Conservation (phyloP, 2,888 invertebrate genomes). For the Ophonus ardosiacus region DNA sequence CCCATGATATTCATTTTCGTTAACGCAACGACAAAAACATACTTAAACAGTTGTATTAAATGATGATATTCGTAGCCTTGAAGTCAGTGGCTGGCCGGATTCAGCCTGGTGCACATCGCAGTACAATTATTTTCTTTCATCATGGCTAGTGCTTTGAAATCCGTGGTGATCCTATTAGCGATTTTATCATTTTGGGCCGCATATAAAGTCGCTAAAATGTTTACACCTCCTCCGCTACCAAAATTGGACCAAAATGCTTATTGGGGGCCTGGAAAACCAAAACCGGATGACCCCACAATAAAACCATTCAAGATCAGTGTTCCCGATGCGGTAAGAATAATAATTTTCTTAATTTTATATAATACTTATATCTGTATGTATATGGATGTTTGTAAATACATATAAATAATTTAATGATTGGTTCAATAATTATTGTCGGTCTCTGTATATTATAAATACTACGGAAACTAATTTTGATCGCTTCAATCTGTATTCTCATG, state of each 20-base stretch:
- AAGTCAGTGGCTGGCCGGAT: not conserved
- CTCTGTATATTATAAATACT: not conserved
- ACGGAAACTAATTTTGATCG: not conserved
- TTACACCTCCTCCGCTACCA: constrained; percentile 52
- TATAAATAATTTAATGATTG: not conserved
- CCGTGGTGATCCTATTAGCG: constrained; percentile 9
- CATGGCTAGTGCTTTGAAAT: constrained; percentile 38
- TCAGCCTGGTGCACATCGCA: not conserved
- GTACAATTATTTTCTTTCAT: constrained; percentile 3
- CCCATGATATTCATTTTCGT: not conserved
- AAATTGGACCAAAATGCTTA: constrained; percentile 73
- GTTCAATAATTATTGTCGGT: not conserved
- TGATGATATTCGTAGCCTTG: not conserved
- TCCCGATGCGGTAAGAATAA: constrained; percentile 77
- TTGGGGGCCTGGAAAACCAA: constrained; percentile 79
- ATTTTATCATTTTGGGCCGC: constrained; percentile 49
- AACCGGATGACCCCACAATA: constrained; percentile 76
- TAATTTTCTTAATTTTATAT: not conserved
- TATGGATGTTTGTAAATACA: not conserved
- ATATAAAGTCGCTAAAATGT: constrained; percentile 43
- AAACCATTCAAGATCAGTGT: constrained; percentile 80
- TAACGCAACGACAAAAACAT: not conserved
- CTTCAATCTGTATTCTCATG: not conserved
- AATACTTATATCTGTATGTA: not conserved
- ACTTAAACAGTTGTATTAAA: not conserved